Evolutionary conservation across 1,140 invertebrate species (phyloP), one percentile per base, ranked within the genome.

Genomic region (Pogonognathellus flavescens): DNA sequence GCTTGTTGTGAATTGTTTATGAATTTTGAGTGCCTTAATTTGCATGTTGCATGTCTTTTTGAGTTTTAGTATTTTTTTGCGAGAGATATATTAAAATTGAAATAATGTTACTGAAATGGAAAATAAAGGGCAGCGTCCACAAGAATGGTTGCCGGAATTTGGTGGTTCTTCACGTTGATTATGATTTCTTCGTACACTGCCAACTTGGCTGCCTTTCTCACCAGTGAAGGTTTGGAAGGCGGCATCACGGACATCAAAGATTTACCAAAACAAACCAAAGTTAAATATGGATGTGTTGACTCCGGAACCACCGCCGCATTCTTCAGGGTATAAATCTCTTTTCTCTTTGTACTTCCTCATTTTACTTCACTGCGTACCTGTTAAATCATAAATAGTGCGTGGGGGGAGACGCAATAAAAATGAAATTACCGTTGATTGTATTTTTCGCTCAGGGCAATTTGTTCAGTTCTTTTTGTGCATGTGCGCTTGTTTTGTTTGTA

Each of bases 161-260:
- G 94, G 93, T 94, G 94, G 93, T 93, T 94, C 88, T 94, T 94
- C 89, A 94, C 93, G 4, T 90, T 94, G 1, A 94, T 94, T 83
- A 93, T 88, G 80, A 94, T 94, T 85, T 93, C 97, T 14, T 99
- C 97, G 0, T 99, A 99, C 91, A 99, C 93, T 22, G 93, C 93
- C 83, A 94, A 94, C 70, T 88, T 93, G 76, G 93, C 93, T 10
- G 93, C 93, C 60, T 93, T 93, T 87, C 89, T 93, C 0, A 93
- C 93, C 0, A 92, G 92, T 22, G 92, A 91, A 90, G 90, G 90
- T 89, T 91, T 92, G 90, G 90, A 91, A 11, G 91, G 92, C 55
- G 92, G 93, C 0, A 93, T 93, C 18, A 90, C 92, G 84, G 92
- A 90, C 88, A 90, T 92, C 1, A 92, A 92, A 83, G 92, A 93